Percentiles rank a stretch among this genome's conserved stretches.
Evolutionary conservation across 1,140 invertebrate species (phyloP).

Genomic region (Cheumatopsyche charites): DNA sequence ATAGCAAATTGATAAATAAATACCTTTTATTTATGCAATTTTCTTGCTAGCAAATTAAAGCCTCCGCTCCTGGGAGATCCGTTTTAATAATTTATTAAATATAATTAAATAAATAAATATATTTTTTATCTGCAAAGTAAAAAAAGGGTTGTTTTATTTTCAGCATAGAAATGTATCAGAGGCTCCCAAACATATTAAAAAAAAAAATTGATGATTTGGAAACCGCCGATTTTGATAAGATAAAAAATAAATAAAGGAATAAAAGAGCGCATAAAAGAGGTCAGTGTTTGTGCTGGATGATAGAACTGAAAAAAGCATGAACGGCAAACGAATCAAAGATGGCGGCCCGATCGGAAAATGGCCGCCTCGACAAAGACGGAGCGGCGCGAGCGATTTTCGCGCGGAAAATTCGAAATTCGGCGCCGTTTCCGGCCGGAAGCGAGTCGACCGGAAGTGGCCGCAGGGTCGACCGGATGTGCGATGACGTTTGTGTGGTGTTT

Average conservation of each 20-base stretch:
- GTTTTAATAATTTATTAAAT: slow-evolving; percentile 7
- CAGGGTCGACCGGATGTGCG: too few relatives aligned
- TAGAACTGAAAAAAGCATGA: too few relatives aligned
- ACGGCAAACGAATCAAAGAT: too few relatives aligned
- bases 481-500: not conserved
- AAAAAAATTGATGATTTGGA: not conserved
- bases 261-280: too few relatives aligned
- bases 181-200: not conserved
- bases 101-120: slow-evolving; percentile 32
- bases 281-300: too few relatives aligned
- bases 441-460: too few relatives aligned
- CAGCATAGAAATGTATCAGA: not conserved
- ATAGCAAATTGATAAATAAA: slow-evolving; percentile 27
- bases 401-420: too few relatives aligned
- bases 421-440: too few relatives aligned
- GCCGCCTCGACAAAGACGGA: too few relatives aligned
- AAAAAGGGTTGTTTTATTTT: not conserved
- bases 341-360: too few relatives aligned
- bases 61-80: slow-evolving; percentile 25
- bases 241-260: too few relatives aligned
- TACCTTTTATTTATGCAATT: slow-evolving; percentile 33
- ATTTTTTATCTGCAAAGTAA: not conserved
- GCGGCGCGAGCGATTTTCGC: too few relatives aligned
- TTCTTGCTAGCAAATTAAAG: slow-evolving; percentile 29
- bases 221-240: not conserved